A percentile compares a stretch with the other conserved stretches of the same genome.
phyloP scores from a whole-genome alignment of 1,140 invertebrate genomes.

The Apis laboriosa region DNA sequence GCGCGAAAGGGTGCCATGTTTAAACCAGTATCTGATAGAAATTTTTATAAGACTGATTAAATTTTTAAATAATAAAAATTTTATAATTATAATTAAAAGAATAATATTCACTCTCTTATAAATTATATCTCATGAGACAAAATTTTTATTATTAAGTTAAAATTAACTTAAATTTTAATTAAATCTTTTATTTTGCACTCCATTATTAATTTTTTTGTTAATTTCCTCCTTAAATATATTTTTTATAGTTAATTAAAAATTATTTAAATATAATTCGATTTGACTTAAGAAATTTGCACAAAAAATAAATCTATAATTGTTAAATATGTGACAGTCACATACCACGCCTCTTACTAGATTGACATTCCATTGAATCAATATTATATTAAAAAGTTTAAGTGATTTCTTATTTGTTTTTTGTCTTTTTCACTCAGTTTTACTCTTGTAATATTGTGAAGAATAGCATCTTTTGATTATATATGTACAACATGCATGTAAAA shows the following conservation, averaged over 20 bases:
- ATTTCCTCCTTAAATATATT: not conserved
- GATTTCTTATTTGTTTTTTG: slow-evolving; percentile 43
- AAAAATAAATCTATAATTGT: slow-evolving; percentile 53
- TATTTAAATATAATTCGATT: slow-evolving; percentile 2
- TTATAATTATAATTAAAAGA: not conserved
- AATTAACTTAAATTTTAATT: not conserved
- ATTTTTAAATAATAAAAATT: not conserved
- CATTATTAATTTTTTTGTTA: not conserved
- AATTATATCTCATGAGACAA: not conserved
- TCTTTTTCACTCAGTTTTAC: slow-evolving; percentile 28
- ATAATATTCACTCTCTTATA: not conserved
- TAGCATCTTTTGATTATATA: not conserved
- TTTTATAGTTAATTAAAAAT: not conserved
- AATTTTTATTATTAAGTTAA: not conserved
- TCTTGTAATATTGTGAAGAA: not conserved
- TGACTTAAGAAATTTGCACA: slow-evolving; percentile 30
- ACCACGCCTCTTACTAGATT: slow-evolving; percentile 71
- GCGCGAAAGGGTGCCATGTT: slow-evolving; percentile 31
- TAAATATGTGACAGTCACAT: slow-evolving; percentile 67
- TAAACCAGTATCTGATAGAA: slow-evolving; percentile 10
- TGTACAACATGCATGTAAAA: not conserved
- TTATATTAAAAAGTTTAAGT: slow-evolving; percentile 35
- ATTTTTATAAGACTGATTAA: not conserved
- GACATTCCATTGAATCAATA: slow-evolving; percentile 66
- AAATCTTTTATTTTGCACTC: not conserved